Base-by-base conservation (phyloP, 1,140 invertebrate species). In the Lordiphosa collinella region DNA sequence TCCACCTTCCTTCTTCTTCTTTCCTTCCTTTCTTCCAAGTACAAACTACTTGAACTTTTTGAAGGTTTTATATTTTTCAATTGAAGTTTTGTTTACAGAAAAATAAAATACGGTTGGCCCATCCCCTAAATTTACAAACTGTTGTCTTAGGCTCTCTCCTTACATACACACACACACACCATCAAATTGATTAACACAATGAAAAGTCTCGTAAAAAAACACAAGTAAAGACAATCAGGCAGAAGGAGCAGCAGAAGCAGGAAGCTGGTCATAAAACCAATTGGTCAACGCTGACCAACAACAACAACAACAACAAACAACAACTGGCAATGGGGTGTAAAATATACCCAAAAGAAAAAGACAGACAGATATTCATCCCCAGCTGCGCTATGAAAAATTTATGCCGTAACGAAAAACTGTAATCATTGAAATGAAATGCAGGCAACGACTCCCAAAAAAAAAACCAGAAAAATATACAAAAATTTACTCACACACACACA, bases 371-470 rank as follows among this genome's bases (percentile, higher is more conserved):
- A 25, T 25, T 25, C 22, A 25, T 25, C 6, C 38, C 22, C 35
- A 37, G 56, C 12, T 34, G 9, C 11, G 40, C 34, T 35, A 74
- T 80, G 69, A 74, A 79, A 80, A 70, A 79, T 79, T 18, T 70
- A 74, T 80, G 75, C 50, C 11, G 40, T 3, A 35, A 36, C 4
- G 44, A 66, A 50, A 80, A 80, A 75, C 43, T 58, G 70, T 69
- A 74, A 80, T 74, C 64, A 79, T 79, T 80, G 69, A 74, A 79
- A 79, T 74, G 64, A 79, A 70, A 79, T 68, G 60, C 74, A 67
- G 43, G 52, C 51, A 46, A 58, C 36, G 57, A 50, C 46, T 38
- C 31, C 22, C 29, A 25, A 25, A 25, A 25, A 25, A 25, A 25
- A 18, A 18, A 2, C 2, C 22, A 25, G 6, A 6, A 25, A 25